Evolutionary conservation across 1,140 invertebrate species (phyloP), one percentile per base, ranked within the genome.

Genomic region (Propsilocerus akamusi): DNA sequence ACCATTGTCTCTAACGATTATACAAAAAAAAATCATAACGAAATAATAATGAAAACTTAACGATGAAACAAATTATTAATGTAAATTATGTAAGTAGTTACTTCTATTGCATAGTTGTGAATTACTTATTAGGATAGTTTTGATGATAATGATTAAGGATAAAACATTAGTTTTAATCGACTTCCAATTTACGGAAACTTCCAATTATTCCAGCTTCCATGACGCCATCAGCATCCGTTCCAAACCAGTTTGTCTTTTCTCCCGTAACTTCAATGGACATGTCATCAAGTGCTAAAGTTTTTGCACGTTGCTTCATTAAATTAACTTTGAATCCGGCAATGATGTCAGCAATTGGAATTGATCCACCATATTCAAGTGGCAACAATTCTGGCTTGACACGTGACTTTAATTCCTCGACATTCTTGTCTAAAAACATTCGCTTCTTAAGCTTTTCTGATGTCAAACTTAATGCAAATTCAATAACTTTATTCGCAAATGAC

Each of bases 301-400:
- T 68, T 11, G 82, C 72, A 53, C 79, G 71, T 34, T 76, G 76
- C 48, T 74, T 71, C 47, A 73, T 59, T 12, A 86, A 58, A 50
- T 74, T 74, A 47, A 72, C 67, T 59, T 87, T 86, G 53, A 85
- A 74, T 54, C 72, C 72, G 61, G 78, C 75, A 49, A 89, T 82
- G 83, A 91, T 87, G 23, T 86, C 82, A 8, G 68, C 68, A 26
- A 88, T 61, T 14, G 86, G 83, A 11, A 86, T 65, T 25, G 77
- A 77, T 2, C 86, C 87, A 1, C 86, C 86, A 58, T 89, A 90
- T 61, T 91, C 87, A 60, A 83, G 82, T 1, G 86, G 87, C 47
- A 91, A 62, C 57, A 88, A 84, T 51, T 77, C 75, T 7, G 75
- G 71, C 57, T 86, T 74, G 1, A 90, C 72, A 49, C 75, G 69